Evolutionary conservation across 2,888 invertebrate species (phyloP).

Genomic region (Thymelicus acteon): DNA sequence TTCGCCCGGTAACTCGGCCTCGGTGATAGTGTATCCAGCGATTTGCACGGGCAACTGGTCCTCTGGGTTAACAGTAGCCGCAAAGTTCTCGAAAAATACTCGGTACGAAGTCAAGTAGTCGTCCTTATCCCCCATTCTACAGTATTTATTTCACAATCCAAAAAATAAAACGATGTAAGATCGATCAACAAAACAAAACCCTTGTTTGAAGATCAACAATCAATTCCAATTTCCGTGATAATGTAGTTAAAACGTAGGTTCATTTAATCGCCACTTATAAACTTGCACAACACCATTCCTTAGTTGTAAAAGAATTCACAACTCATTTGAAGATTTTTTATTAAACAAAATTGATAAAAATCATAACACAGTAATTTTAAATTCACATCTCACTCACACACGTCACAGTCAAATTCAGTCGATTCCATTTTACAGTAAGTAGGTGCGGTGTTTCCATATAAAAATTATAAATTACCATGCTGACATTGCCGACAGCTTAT

Average conservation of each 20-base stretch:
- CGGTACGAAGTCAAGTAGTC: constrained; percentile 89
- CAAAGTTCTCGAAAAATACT: constrained; percentile 89
- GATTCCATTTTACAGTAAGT: constrained; percentile 7
- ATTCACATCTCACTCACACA: constrained; percentile 61
- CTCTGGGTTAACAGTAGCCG: constrained; percentile 87
- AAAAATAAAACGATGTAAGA: constrained; percentile 39
- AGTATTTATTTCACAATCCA: constrained; percentile 34
- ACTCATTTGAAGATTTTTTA: constrained; percentile 8
- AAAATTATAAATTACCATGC: background rate
- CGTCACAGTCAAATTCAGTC: constrained; percentile 45
- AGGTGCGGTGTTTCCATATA: background rate
- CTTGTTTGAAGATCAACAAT: constrained; percentile 41
- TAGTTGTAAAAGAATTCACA: constrained; percentile 11
- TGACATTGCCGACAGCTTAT: too few relatives aligned
- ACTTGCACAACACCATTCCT: constrained; percentile 15
- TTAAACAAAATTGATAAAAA: constrained; percentile 45
- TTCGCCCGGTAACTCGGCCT: constrained; percentile 89
- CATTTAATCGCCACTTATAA: constrained; percentile 6
- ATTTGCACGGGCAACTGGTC: constrained; percentile 91
- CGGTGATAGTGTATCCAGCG: constrained; percentile 87
- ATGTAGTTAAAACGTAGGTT: constrained; percentile 40
- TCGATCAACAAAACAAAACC: constrained; percentile 45
- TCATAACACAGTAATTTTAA: constrained; percentile 59
- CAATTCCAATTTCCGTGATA: constrained; percentile 40
- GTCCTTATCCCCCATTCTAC: constrained; percentile 84